A percentile compares a stretch with the other conserved stretches of the same genome.
Conservation (phyloP, 2,888 invertebrate species). For the Cloeon dipterum region DNA sequence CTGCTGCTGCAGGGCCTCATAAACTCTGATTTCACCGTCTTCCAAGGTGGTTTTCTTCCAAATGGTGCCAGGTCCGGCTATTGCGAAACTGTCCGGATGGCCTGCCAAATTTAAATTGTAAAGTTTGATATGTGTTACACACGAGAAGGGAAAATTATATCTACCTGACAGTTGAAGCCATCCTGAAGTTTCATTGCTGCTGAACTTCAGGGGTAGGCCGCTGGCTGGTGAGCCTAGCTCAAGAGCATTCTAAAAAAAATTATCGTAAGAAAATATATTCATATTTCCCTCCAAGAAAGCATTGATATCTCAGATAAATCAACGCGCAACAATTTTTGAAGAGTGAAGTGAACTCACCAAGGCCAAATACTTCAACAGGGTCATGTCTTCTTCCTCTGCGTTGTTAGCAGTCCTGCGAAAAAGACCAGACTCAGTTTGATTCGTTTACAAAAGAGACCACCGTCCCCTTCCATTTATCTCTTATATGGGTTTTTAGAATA, state of each 20-base stretch:
- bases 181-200: constrained; percentile 20
- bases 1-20: not conserved
- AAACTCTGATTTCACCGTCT: not conserved
- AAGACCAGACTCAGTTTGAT: no score
- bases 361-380: not conserved
- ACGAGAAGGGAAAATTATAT: no score
- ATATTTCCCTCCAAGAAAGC: no score
- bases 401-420: no score
- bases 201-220: constrained; percentile 47
- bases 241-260: constrained; percentile 56
- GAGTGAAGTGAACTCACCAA: not conserved
- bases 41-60: constrained; percentile 45
- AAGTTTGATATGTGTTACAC: no score
- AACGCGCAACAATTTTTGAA: no score
- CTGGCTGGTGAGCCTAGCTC: constrained; percentile 80
- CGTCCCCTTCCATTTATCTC: no score
- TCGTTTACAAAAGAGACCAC: no score
- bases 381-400: constrained; percentile 1
- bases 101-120: no score
- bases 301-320: no score
- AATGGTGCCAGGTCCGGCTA: constrained; percentile 79
- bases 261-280: constrained; percentile 9
- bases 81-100: constrained; percentile 78
- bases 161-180: constrained; percentile 67
- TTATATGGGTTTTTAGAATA: no score